A percentile compares a stretch with the other conserved stretches of the same genome.
phyloP scores from a whole-genome alignment of 2,797 vertebrate species.

The Podargus strigoides region DNA sequence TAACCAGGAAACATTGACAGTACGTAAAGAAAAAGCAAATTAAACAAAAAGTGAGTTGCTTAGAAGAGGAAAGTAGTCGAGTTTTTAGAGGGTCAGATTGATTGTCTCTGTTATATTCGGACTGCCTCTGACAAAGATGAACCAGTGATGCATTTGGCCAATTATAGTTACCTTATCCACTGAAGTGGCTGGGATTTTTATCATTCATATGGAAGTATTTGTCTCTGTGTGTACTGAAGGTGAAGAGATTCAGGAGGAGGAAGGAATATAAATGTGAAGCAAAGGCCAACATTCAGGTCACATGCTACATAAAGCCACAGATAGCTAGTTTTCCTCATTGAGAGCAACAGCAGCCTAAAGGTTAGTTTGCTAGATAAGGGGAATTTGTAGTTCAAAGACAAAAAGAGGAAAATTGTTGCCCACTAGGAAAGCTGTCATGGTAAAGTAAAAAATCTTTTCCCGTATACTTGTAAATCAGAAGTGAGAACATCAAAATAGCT shows the following conservation, averaged over 20 bases:
- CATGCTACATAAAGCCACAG: not conserved
- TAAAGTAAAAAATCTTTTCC: conserved; percentile 40
- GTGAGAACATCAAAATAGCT: conserved; percentile 68
- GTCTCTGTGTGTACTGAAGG: not conserved
- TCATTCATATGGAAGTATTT: not conserved
- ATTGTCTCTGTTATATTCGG: not conserved
- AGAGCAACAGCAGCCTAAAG: not conserved
- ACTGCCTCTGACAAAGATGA: not conserved
- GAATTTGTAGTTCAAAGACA: conserved; percentile 14
- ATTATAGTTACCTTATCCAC: not conserved
- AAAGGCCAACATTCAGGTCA: not conserved
- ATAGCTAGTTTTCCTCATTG: not conserved
- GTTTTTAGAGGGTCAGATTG: not conserved
- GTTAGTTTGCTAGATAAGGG: not conserved
- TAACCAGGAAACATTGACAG: not conserved
- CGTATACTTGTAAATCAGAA: conserved; percentile 62
- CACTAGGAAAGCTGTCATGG: conserved; percentile 25
- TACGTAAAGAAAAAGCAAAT: not conserved
- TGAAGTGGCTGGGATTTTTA: not conserved
- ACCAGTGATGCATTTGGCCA: not conserved
- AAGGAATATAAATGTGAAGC: not conserved
- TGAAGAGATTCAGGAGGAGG: not conserved
- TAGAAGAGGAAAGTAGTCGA: not conserved
- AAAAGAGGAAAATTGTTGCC: not conserved
- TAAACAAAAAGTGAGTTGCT: not conserved